A percentile compares a stretch with the other conserved stretches of the same genome.
Evolutionary conservation across 2,797 vertebrate species (phyloP).

Genomic region (Percopsis omiscomaycus): DNA sequence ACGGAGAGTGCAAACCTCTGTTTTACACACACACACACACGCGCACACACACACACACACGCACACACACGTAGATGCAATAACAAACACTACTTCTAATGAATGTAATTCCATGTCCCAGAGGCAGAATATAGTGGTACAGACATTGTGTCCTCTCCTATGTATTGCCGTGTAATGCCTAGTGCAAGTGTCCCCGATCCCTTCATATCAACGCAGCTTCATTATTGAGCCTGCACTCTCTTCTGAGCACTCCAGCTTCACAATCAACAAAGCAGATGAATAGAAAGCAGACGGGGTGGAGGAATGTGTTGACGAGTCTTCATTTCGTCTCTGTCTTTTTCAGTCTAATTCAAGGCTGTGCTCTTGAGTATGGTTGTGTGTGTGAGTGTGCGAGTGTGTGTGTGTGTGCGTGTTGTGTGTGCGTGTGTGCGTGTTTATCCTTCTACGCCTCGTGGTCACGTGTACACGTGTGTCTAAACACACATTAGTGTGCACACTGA

Average conservation of each 20-base stretch:
- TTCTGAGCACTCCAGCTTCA: neutral
- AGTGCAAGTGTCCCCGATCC: slow-evolving; percentile 6
- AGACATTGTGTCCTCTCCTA: too few species aligned
- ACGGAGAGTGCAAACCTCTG: neutral
- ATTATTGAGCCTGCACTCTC: neutral
- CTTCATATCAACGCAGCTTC: neutral
- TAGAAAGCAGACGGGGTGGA: too few species aligned
- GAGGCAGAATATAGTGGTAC: slow-evolving; percentile 7
- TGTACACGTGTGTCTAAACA: neutral
- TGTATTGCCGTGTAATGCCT: too few species aligned
- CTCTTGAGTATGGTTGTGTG: neutral
- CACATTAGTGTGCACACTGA: neutral
- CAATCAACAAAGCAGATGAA: too few species aligned
- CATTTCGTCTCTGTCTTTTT: neutral
- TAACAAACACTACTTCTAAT: slow-evolving; percentile 1
- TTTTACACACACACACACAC: slow-evolving; percentile 17
- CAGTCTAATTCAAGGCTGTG: slow-evolving; percentile 3
- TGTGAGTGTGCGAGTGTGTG: too few species aligned
- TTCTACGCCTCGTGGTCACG: too few species aligned
- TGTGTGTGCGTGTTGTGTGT: neutral
- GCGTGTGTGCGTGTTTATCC: neutral
- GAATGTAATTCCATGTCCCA: slow-evolving; percentile 10
- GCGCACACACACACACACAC: slow-evolving; percentile 9
- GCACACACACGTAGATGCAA: slow-evolving; percentile 10
- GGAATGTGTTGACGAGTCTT: neutral